Percentiles rank a stretch among this genome's conserved stretches.
Conservation (phyloP, 64 coral and sea anemone genomes). For the Porites lutea region DNA sequence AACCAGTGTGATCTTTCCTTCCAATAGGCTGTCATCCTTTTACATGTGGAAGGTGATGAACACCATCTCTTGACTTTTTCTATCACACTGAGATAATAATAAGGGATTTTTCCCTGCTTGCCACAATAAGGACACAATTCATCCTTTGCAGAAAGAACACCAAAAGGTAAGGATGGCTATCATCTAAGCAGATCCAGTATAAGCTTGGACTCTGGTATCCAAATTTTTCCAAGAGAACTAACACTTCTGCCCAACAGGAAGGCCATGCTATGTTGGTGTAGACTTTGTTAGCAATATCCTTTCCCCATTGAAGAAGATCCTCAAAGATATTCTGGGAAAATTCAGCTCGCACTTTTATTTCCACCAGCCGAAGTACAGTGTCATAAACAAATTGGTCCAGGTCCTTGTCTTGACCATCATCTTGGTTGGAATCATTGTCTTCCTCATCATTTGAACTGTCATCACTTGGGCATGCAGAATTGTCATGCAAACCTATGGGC, state of each 20-base stretch:
- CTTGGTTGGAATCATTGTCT: background rate
- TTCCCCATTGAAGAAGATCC: conserved; percentile 48
- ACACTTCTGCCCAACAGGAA: conserved; percentile 51
- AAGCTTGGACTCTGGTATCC: conserved; percentile 10
- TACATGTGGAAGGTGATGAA: conserved; percentile 65
- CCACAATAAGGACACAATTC: conserved; percentile 64
- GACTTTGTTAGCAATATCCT: background rate
- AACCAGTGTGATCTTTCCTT: conserved; percentile 67
- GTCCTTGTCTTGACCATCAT: conserved; percentile 6
- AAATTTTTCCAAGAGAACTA: conserved; percentile 8
- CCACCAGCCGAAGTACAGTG: conserved; percentile 26
- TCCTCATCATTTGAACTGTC: too few relatives aligned
- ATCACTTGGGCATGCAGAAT: too few relatives aligned
- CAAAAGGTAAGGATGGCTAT: conserved; percentile 61
- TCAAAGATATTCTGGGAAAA: conserved; percentile 52
- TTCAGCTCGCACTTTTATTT: conserved; percentile 20
- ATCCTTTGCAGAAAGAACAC: conserved; percentile 36
- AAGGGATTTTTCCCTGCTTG: conserved; percentile 60
- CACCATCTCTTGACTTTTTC: conserved; percentile 77
- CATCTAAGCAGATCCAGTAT: conserved; percentile 61
- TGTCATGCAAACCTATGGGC: too few relatives aligned
- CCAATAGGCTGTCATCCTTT: conserved; percentile 79
- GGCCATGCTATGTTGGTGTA: conserved; percentile 36
- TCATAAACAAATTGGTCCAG: conserved; percentile 31
- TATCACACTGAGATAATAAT: conserved; percentile 67